Evolutionary conservation across 2,797 vertebrate species (phyloP).

Genomic region (Telmatherina bonti): DNA sequence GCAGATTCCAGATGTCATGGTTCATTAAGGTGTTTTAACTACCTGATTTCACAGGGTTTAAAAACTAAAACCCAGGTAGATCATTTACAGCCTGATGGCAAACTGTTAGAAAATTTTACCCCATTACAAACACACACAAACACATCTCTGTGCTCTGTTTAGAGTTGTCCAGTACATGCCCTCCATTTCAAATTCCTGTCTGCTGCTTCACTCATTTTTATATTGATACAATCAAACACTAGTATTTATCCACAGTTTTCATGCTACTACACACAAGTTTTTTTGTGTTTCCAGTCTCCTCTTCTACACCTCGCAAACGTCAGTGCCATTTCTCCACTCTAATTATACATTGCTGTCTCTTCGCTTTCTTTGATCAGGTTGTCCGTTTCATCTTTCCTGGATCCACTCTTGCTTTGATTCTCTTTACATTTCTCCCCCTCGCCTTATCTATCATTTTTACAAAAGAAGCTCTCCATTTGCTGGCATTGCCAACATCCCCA

Average conservation of each 20-base stretch:
- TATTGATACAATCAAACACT: conserved; percentile 4
- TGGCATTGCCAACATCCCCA: neutral
- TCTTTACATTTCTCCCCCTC: conserved; percentile 2
- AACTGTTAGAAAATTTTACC: too few relatives aligned
- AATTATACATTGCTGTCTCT: conserved; percentile 47
- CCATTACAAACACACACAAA: too few relatives aligned
- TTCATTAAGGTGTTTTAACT: too few relatives aligned
- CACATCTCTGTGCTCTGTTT: neutral
- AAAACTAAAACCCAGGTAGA: too few relatives aligned
- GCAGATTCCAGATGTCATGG: too few relatives aligned
- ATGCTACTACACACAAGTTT: conserved; percentile 2
- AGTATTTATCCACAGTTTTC: conserved; percentile 27
- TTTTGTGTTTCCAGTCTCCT: conserved; percentile 1
- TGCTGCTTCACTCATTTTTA: neutral
- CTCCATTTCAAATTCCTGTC: conserved; percentile 17
- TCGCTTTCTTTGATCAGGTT: conserved; percentile 61
- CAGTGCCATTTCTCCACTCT: conserved; percentile 4
- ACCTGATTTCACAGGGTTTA: too few relatives aligned
- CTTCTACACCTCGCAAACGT: neutral
- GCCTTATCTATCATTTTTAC: conserved; percentile 28
- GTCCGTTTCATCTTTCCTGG: conserved; percentile 47
- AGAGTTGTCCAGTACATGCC: conserved; percentile 23
- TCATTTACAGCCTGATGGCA: too few relatives aligned
- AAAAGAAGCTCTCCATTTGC: conserved; percentile 29
- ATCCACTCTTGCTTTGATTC: conserved; percentile 21